Percentiles rank a stretch among this genome's conserved stretches.
Evolutionary conservation across 2,113 vertebrate genomes (phyloP).

Genomic region (Ptyas mucosa): DNA sequence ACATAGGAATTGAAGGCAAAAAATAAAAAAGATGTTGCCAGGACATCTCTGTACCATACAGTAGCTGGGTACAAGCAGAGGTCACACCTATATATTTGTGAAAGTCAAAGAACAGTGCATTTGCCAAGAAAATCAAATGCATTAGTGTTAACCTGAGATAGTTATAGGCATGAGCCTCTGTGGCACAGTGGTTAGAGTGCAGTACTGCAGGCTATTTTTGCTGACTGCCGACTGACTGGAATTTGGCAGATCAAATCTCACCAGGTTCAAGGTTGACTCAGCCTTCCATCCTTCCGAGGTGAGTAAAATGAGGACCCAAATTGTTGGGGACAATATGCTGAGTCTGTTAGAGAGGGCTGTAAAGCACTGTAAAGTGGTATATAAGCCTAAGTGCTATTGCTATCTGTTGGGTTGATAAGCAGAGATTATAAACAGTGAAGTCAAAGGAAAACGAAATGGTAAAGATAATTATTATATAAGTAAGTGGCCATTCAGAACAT

Average conservation of each 20-base stretch:
- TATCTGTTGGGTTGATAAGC: neutral
- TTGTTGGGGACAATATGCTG: too few relatives aligned
- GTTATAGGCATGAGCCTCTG: neutral
- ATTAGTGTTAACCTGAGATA: neutral
- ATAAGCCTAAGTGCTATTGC: too few relatives aligned
- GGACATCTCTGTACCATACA: neutral
- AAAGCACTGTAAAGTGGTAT: too few relatives aligned
- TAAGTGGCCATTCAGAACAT: neutral
- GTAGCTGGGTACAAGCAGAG: neutral
- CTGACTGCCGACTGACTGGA: too few relatives aligned
- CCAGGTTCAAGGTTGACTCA: too few relatives aligned
- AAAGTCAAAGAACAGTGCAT: neutral
- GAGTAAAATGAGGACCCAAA: too few relatives aligned
- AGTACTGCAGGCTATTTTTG: too few relatives aligned
- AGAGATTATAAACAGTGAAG: neutral
- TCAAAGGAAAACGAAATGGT: neutral
- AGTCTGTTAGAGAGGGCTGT: too few relatives aligned
- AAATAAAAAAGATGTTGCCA: neutral
- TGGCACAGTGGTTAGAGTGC: too few relatives aligned
- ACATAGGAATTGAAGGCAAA: neutral
- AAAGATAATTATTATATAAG: neutral
- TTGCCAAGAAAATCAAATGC: neutral
- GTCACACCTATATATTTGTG: neutral
- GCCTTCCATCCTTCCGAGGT: too few relatives aligned
- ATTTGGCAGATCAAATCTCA: too few relatives aligned